Evolutionary conservation across 2,888 invertebrate genomes (phyloP).

Genomic region (Drosophila atroscutellata): DNA sequence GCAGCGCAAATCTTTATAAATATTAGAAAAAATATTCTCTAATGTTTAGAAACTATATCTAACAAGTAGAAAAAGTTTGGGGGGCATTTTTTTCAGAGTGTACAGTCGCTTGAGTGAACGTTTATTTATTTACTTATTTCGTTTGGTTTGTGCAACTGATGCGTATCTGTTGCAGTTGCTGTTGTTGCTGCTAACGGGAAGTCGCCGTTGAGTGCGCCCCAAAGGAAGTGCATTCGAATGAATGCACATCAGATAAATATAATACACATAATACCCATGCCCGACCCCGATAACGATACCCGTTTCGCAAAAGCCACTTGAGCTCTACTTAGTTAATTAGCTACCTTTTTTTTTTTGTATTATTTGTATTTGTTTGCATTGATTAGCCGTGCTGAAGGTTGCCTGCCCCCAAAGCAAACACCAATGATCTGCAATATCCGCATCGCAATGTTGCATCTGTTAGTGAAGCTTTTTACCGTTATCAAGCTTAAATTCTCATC

Average conservation of each 20-base stretch:
- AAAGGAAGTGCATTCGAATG: conserved; percentile 79
- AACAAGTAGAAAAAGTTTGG: background rate
- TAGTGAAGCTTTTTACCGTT: background rate
- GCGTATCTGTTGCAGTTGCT: conserved; percentile 61
- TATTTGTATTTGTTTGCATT: conserved; percentile 10
- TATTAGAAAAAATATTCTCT: too few relatives aligned
- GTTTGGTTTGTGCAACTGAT: conserved; percentile 67
- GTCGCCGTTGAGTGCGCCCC: conserved; percentile 73
- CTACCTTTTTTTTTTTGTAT: conserved; percentile 16
- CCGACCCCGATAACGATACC: conserved; percentile 22
- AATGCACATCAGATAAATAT: conserved; percentile 78
- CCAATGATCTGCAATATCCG: conserved; percentile 25
- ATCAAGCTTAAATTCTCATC: background rate
- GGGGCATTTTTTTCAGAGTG: background rate
- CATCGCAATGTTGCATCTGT: conserved; percentile 11
- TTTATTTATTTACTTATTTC: conserved; percentile 64
- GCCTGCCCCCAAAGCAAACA: conserved; percentile 17
- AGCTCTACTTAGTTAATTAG: conserved; percentile 52
- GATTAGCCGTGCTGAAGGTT: conserved; percentile 53
- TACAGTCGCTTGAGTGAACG: conserved; percentile 41
- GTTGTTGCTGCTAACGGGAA: conserved; percentile 65
- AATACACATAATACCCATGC: conserved; percentile 58
- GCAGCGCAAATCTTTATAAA: too few relatives aligned
- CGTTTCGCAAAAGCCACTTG: conserved; percentile 20
- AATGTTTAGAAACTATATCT: background rate